Evolutionary conservation across 2,888 invertebrate genomes (phyloP), one percentile per base, ranked within the genome.

Genomic region (Noctuana brunneofusca): DNA sequence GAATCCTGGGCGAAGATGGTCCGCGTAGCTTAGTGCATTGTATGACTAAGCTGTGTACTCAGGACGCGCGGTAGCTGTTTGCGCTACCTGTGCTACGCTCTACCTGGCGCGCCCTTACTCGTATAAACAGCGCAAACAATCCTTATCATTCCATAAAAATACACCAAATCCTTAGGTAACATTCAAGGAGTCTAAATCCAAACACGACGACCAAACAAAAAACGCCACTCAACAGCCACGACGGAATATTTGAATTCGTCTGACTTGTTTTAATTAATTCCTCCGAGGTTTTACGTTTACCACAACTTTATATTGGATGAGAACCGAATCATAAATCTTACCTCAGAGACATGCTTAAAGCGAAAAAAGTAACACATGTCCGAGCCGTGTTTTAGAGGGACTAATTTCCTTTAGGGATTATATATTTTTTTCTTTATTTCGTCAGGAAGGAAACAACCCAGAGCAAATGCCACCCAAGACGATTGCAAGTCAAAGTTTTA

Each of bases 331-430:
- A 88, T 90, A 91, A 91, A 91, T 90, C 89, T 89, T 84, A 72
- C 69, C 71, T 64, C 71, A 70, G 81, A 79, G 85, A 86, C 85
- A 79, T 80, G 80, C 87, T 84, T 82, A 85, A 86, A 87, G 88
- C 87, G 89, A 90, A 90, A 90, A 89, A 89, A 87, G 87, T 88
- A 90, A 91, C 91, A 90, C 87, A 85, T 90, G 89, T 89, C 87
- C 81, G 79, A 82, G 72, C 72, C 82, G 77, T 88, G 89, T 89
- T 89, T 86, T 88, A 89, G 87, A 87, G 86, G 83, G 87, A 86
- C 90, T 90, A 91, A 91, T 91, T 91, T 89, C 84, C 84, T 87
- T 86, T 81, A 71, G 79, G 82, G 81, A 81, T 86, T 76, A 72
- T 66, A 75, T 78, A n/a, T 79, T 84, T 86, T 79, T 77, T 80